These are phyloP conservation scores for Anabacerthia variegaticeps DNA, from an alignment of 2,797 vertebrate species.

Conservation along the genomic window DNA sequence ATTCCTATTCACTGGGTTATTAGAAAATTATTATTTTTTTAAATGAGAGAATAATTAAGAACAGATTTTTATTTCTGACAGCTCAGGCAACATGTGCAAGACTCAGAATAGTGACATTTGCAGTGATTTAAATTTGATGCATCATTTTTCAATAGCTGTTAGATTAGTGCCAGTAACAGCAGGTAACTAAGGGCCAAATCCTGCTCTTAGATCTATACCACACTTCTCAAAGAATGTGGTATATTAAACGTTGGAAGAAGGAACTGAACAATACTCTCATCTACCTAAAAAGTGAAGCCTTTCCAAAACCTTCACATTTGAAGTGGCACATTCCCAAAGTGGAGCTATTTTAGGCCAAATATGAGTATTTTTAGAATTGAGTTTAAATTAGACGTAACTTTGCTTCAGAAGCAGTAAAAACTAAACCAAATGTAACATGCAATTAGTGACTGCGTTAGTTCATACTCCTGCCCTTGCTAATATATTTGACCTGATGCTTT, in stretches of 20 bases:
- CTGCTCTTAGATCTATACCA: background rate
- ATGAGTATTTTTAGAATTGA: conserved; percentile 35
- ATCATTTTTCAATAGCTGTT: conserved; percentile 28
- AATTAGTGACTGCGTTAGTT: background rate
- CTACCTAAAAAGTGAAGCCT: background rate
- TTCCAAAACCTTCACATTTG: background rate
- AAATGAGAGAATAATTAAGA: conserved; percentile 40
- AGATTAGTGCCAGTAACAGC: conserved; percentile 17
- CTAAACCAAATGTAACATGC: background rate
- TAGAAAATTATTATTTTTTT: conserved; percentile 29
- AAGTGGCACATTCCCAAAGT: background rate
- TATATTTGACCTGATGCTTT: background rate
- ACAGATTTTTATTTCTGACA: conserved; percentile 53
- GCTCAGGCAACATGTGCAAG: conserved; percentile 33
- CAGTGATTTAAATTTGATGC: conserved; percentile 33
- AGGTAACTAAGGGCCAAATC: conserved; percentile 25
- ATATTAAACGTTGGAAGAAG: background rate
- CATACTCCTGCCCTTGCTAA: background rate
- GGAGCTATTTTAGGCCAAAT: conserved; percentile 40
- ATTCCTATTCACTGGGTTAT: background rate
- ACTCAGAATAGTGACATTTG: conserved; percentile 43
- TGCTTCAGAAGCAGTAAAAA: background rate
- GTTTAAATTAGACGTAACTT: conserved; percentile 27
- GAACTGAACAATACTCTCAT: background rate
- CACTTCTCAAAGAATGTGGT: background rate